Conservation (phyloP, 2,113 vertebrate species). For the Equus przewalskii region DNA sequence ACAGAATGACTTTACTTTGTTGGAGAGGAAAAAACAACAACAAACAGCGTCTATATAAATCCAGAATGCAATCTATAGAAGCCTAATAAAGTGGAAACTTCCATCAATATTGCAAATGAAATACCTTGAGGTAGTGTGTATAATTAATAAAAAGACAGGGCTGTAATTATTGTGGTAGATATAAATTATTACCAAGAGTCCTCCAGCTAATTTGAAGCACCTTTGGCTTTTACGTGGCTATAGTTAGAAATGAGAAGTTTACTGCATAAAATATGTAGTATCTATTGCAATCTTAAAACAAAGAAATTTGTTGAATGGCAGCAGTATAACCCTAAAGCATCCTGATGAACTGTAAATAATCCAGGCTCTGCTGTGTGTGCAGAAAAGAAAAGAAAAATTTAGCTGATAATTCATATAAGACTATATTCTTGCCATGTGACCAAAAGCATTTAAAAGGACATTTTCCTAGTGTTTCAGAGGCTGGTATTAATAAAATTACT, state of each 20-base stretch:
- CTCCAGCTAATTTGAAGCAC: constrained; percentile 50
- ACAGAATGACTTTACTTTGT: constrained; percentile 39
- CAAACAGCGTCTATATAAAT: background rate
- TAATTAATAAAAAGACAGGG: constrained; percentile 65
- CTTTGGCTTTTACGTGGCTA: constrained; percentile 58
- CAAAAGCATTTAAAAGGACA: constrained; percentile 32
- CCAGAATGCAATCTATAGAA: background rate
- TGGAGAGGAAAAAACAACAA: background rate
- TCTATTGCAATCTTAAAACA: constrained; percentile 53
- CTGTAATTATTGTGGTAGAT: constrained; percentile 54
- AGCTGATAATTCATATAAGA: background rate
- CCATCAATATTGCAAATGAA: constrained; percentile 54
- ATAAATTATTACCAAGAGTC: constrained; percentile 63
- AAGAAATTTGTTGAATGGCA: constrained; percentile 55
- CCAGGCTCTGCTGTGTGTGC: background rate
- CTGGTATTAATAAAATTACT: constrained; percentile 74
- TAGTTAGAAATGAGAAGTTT: constrained; percentile 51
- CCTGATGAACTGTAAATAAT: constrained; percentile 40
- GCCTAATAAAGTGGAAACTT: constrained; percentile 42
- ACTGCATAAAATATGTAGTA: constrained; percentile 16
- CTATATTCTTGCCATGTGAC: background rate
- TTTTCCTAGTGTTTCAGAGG: constrained; percentile 39
- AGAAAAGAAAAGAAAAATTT: background rate
- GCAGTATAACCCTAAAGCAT: constrained; percentile 27
- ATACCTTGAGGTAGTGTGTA: background rate